Conservation (phyloP, 2,113 vertebrate genomes). For the Micronycteris hirsuta region DNA sequence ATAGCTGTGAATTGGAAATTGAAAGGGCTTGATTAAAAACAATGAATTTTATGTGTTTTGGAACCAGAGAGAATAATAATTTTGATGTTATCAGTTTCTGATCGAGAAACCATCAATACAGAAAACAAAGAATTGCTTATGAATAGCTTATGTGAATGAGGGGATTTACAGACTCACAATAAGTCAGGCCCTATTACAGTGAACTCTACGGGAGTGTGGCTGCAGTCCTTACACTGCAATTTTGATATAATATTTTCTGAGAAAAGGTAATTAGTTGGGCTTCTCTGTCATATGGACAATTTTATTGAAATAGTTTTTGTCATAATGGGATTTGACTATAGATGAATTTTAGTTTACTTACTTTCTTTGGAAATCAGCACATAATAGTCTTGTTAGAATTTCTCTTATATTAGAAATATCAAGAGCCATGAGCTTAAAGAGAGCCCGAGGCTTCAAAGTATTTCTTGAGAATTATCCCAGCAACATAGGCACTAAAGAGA, state of each 20-base stretch:
- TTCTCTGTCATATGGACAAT: not conserved
- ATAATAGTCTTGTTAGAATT: constrained; percentile 26
- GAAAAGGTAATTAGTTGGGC: constrained; percentile 37
- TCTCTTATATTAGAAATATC: constrained; percentile 49
- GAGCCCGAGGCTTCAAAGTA: not conserved
- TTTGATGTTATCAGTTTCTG: constrained; percentile 50
- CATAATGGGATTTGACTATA: constrained; percentile 33
- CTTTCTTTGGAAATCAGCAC: not conserved
- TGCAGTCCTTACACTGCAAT: not conserved
- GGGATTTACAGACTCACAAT: constrained; percentile 28
- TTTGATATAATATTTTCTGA: constrained; percentile 35
- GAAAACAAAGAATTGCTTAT: constrained; percentile 32
- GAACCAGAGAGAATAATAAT: constrained; percentile 55
- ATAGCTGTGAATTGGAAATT: constrained; percentile 60
- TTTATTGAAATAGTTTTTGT: constrained; percentile 44
- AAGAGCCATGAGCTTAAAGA: constrained; percentile 20
- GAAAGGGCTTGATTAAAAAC: constrained; percentile 70
- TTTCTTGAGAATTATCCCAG: constrained; percentile 15
- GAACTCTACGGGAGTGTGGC: not conserved
- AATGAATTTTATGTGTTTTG: constrained; percentile 66
- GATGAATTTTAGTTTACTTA: constrained; percentile 14
- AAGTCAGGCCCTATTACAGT: constrained; percentile 8
- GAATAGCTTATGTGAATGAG: constrained; percentile 47
- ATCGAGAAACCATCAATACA: constrained; percentile 39
- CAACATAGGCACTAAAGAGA: not conserved